Conservation (phyloP, 1,140 invertebrate genomes). For the Drosophila equinoxialis region DNA sequence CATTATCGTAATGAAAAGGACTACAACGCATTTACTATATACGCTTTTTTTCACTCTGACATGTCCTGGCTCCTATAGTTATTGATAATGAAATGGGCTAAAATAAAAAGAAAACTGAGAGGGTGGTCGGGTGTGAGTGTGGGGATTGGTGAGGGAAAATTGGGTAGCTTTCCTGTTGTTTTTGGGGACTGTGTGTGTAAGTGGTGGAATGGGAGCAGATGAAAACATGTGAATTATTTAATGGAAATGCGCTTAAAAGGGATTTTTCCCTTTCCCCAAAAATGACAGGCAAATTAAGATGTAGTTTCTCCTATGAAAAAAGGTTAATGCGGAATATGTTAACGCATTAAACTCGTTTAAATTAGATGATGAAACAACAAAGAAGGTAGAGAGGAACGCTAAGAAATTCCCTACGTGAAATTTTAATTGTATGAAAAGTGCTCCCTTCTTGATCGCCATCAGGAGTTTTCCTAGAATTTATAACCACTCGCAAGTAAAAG, state of each 20-base stretch:
- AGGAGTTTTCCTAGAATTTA: background rate
- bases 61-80: conserved; percentile 27
- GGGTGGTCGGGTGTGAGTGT: background rate
- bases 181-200: background rate
- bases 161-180: conserved; percentile 11
- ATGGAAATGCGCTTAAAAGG: conserved; percentile 22
- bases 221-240: conserved; percentile 19
- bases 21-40: conserved; percentile 60
- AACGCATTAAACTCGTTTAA: background rate
- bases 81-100: conserved; percentile 66
- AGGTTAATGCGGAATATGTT: conserved; percentile 9
- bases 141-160: background rate
- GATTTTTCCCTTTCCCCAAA: background rate
- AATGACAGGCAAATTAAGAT: conserved; percentile 17
- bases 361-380: background rate
- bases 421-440: conserved; percentile 1
- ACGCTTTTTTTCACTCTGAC: conserved; percentile 26
- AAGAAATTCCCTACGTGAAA: background rate
- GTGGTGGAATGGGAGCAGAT: background rate
- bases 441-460: background rate
- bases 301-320: conserved; percentile 7
- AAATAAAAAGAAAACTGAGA: conserved; percentile 7
- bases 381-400: background rate
- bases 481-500: background rate
- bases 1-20: conserved; percentile 78